Conservation (phyloP, 2,113 vertebrate genomes). For the Cettia cetti region DNA sequence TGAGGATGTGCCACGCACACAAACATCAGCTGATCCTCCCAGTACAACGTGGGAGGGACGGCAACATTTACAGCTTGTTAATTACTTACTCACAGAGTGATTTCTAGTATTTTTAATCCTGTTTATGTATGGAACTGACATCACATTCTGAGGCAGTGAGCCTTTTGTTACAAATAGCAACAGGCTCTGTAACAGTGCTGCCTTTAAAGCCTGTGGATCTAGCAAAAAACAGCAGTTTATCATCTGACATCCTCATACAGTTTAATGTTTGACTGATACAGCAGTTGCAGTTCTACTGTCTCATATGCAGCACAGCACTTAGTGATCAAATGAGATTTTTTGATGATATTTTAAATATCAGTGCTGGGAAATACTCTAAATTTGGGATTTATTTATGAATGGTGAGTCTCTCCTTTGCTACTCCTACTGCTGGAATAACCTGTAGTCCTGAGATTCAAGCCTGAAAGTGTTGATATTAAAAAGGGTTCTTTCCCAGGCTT, state of each 20-base stretch:
- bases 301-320: not conserved
- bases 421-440: not conserved
- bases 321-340: not conserved
- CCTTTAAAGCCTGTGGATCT: too few relatives aligned
- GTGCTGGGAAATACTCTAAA: not conserved
- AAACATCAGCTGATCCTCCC: not conserved
- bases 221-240: not conserved
- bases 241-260: not conserved
- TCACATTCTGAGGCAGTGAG: not conserved
- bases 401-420: not conserved
- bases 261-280: not conserved
- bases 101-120: not conserved
- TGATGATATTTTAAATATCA: not conserved
- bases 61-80: not conserved
- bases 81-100: not conserved
- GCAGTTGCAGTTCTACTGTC: not conserved
- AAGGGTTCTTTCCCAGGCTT: too few relatives aligned
- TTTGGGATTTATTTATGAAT: not conserved
- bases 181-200: not conserved
- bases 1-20: not conserved
- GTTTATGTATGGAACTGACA: not conserved
- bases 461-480: too few relatives aligned
- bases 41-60: not conserved
- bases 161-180: not conserved
- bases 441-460: too few relatives aligned